Conservation (phyloP, 2,797 vertebrate genomes). For the Anableps anableps region DNA sequence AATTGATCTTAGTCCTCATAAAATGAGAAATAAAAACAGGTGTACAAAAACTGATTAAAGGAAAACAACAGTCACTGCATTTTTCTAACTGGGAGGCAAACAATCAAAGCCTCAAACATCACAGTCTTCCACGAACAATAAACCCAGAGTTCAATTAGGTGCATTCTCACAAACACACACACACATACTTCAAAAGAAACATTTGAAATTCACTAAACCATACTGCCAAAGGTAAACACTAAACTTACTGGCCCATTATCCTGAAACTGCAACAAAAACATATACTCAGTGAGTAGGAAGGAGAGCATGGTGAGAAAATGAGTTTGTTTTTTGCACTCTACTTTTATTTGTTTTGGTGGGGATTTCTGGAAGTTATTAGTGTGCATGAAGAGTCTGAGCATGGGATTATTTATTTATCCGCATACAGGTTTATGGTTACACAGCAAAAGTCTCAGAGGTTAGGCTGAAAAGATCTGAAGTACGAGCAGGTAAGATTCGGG, state of each 20-base stretch:
- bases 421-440: constrained; percentile 33
- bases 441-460: constrained; percentile 2
- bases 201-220: constrained; percentile 51
- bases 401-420: constrained; percentile 79
- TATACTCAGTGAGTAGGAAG: constrained; percentile 37
- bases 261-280: constrained; percentile 62
- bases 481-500: constrained; percentile 28
- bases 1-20: not conserved
- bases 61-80: constrained; percentile 17
- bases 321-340: constrained; percentile 46
- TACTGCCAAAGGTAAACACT: constrained; percentile 72
- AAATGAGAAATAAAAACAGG: constrained; percentile 3
- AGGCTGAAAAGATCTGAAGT: constrained; percentile 20
- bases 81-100: constrained; percentile 55
- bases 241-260: constrained; percentile 62
- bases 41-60: constrained; percentile 25
- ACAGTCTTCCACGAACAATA: constrained; percentile 56
- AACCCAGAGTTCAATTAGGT: constrained; percentile 56
- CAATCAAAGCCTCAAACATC: constrained; percentile 63
- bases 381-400: constrained; percentile 69
- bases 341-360: constrained; percentile 67
- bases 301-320: constrained; percentile 16
- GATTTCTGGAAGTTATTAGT: constrained; percentile 57
- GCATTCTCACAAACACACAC: constrained; percentile 30
- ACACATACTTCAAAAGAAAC: constrained; percentile 22